Evolutionary conservation across 2,888 invertebrate species (phyloP).

Genomic region (Chrysodeixis includens): DNA sequence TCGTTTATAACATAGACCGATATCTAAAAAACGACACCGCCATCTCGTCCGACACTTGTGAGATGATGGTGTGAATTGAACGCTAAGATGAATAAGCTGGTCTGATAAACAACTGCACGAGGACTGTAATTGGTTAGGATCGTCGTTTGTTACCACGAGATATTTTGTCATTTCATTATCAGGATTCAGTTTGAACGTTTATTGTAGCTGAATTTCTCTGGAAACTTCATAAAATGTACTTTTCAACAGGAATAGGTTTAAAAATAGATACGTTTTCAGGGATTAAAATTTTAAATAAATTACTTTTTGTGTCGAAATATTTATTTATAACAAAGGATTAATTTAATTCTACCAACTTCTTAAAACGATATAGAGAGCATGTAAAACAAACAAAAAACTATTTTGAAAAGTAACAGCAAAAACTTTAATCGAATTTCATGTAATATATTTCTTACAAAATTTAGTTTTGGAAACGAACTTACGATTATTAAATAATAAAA

Average conservation of each 20-base stretch:
- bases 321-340: no score
- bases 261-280: no score
- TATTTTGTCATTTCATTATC: conserved; percentile 70
- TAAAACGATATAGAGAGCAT: not conserved
- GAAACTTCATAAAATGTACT: no score
- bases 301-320: no score
- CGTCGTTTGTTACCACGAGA: conserved; percentile 65
- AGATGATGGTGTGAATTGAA: conserved; percentile 88
- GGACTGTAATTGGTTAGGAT: conserved; percentile 83
- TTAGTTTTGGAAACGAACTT: not conserved
- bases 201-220: no score
- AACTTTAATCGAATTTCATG: not conserved
- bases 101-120: conserved; percentile 85
- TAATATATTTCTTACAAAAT: not conserved
- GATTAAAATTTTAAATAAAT: no score
- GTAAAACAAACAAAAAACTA: not conserved
- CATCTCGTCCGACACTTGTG: conserved; percentile 79
- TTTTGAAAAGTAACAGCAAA: not conserved
- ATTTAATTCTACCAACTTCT: no score
- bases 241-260: no score
- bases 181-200: conserved; percentile 9
- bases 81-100: conserved; percentile 86
- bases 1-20: conserved; percentile 60
- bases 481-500: not conserved
- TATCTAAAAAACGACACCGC: conserved; percentile 78